Base-by-base conservation (phyloP, 2,113 vertebrate species). In the Terrapene triunguis region DNA sequence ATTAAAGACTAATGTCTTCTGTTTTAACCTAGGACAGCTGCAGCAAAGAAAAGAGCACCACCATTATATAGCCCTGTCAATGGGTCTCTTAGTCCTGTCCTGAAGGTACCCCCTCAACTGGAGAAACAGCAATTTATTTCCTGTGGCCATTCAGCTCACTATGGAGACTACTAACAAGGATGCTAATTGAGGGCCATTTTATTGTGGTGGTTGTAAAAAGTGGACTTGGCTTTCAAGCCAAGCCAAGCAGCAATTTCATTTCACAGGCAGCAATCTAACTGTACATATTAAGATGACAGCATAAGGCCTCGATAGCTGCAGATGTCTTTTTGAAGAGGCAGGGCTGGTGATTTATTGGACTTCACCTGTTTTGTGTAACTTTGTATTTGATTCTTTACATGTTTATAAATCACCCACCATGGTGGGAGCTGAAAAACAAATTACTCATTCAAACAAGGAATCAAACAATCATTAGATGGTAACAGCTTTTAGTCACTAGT, bases 81-180 rank as follows among this genome's bases (percentile, higher is more conserved):
- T 27, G 62, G 57, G 51, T 25, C 47, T 25, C 47, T 35, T n/a
- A n/a, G 19, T 51, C 16, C 50, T 35, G 29, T 29, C 55, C 44
- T 51, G n/a, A 38, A 92, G 95, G 29, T 79, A 93, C 88, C 85
- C 76, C 35, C 44, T 93, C n/a, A 54, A 25, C 85, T 85, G 32
- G 9, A 90, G 76, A 21, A 44, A 54, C 1, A 54, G 25, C 29
- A 59, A 85, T 87, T 93, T 93, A 50, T 94, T 92, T 93, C 47
- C 91, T 13, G 80, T 12, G 54, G 21, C 22, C 16, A 80, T 85
- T 59, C 47, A 89, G 81, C 72, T 92, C 80, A 6, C 47, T 79
- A 29, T 13, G 65, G n/a, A 83, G 91, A 89, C 65, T 54, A 3
- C 21, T 13, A 92, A 76, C 54, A 93, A 92, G 85, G 53, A n/a